These are phyloP conservation scores for Myodes glareolus DNA, from an alignment of 2,113 vertebrate species.

Conservation along the genomic window DNA sequence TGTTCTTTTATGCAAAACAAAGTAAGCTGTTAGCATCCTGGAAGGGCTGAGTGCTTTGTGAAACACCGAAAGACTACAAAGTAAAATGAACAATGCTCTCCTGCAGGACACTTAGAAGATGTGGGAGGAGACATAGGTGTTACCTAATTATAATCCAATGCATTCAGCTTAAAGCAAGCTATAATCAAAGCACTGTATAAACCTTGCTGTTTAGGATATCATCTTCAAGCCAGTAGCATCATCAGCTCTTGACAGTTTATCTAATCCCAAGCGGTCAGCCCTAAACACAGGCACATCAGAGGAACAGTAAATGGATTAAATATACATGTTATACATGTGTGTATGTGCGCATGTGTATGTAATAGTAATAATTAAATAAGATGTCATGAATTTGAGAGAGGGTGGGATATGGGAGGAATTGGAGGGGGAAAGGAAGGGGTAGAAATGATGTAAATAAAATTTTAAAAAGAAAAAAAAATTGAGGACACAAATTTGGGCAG, in stretches of 20 bases:
- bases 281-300: neutral
- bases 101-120: conserved; percentile 20
- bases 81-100: neutral
- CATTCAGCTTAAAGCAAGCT: neutral
- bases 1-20: neutral
- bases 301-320: neutral
- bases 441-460: neutral
- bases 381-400: neutral
- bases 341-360: neutral
- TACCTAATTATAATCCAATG: neutral
- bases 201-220: neutral
- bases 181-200: neutral
- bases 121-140: neutral
- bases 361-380: neutral
- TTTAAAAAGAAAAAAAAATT: neutral
- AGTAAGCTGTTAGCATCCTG: neutral
- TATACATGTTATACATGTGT: neutral
- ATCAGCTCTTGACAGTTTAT: neutral
- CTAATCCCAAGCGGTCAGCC: neutral
- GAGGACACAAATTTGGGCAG: neutral
- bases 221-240: neutral
- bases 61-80: neutral
- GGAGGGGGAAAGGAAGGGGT: neutral
- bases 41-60: neutral
- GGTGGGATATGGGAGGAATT: neutral